Evolutionary conservation across 2,113 vertebrate genomes (phyloP), one percentile per base, ranked within the genome.

Genomic region (Silurus glanis): DNA sequence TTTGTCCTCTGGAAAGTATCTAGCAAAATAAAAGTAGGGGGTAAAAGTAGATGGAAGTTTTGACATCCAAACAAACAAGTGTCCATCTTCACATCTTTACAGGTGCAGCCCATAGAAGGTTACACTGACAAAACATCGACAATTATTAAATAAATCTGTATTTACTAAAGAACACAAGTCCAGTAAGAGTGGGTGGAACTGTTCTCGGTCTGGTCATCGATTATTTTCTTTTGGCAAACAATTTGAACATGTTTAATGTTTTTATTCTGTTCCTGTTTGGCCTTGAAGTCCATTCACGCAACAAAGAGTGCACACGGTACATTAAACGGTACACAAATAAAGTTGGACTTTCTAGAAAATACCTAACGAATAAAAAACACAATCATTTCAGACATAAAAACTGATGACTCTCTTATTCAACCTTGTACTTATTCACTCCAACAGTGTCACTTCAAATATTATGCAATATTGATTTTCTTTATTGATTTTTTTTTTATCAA

Each of bases 141-240:
- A 28, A 9, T 28, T 28, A 28, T 19, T 12, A 12, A 17, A 28
- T 28, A 53, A 67, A 45, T 0, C 14, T 49, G 55, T 55, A 79
- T 45, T 66, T 47, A 80, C 9, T 10, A 17, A 58, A n/a, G 19
- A 1, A 47, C 19, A 45, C 47, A 37, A 37, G 1, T 37, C 37
- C 2, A 58, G 16, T 58, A 61, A 59, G 21, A 49, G 53, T 61
- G 23, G 9, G 13, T 21, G 79, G 67, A 49, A 82, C 25, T 61
- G 47, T 0, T 64, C 25, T 47, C 66, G 71, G 45, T 64, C 62
- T 82, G 69, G n/a, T 74, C 71, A 86, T 47, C 55, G 85, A 86
- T 82, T 86, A 62, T 55, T 86, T 82, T 56, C 67, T 62, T 47
- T 37, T 12, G 45, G 67, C 79, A 82, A 86, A 86, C 79, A 74